Conservation (phyloP, 2,888 invertebrate genomes). For the Drosophila paramelanica region DNA sequence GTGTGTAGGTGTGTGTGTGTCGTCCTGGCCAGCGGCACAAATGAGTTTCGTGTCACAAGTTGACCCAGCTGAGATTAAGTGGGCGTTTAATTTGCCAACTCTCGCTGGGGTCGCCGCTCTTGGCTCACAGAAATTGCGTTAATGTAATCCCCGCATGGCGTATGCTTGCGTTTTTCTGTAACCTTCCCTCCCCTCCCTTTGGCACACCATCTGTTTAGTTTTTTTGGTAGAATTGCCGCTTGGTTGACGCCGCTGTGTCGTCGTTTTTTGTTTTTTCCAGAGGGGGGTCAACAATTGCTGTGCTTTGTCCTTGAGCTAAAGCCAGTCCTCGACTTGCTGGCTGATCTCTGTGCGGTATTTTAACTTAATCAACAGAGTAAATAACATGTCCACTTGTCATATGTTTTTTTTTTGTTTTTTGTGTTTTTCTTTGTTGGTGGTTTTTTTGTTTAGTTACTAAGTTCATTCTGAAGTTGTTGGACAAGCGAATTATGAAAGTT, state of each 20-base stretch:
- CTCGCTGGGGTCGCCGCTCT: constrained; percentile 57
- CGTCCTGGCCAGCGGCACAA: constrained; percentile 47
- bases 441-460: constrained; percentile 9
- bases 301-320: constrained; percentile 47
- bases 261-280: constrained; percentile 2
- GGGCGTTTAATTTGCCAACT: constrained; percentile 80
- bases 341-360: constrained; percentile 70
- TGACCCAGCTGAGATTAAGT: constrained; percentile 78
- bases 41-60: constrained; percentile 80
- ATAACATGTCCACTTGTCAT: constrained; percentile 64
- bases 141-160: constrained; percentile 74
- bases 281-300: constrained; percentile 6
- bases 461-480: constrained; percentile 21
- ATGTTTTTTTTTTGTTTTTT: constrained; percentile 11
- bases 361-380: constrained; percentile 79
- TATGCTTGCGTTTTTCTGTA: constrained; percentile 52
- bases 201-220: constrained; percentile 32
- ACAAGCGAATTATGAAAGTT: constrained; percentile 8
- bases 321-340: constrained; percentile 44
- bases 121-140: constrained; percentile 66
- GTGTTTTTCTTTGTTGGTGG: constrained; percentile 6
- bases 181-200: neutral
- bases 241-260: constrained; percentile 31
- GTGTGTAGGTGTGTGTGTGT: constrained; percentile 15
- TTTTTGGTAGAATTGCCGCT: constrained; percentile 42